Percentiles rank a stretch among this genome's conserved stretches.
Evolutionary conservation across 2,113 vertebrate species (phyloP).

Genomic region (Bagarius yarrelli): DNA sequence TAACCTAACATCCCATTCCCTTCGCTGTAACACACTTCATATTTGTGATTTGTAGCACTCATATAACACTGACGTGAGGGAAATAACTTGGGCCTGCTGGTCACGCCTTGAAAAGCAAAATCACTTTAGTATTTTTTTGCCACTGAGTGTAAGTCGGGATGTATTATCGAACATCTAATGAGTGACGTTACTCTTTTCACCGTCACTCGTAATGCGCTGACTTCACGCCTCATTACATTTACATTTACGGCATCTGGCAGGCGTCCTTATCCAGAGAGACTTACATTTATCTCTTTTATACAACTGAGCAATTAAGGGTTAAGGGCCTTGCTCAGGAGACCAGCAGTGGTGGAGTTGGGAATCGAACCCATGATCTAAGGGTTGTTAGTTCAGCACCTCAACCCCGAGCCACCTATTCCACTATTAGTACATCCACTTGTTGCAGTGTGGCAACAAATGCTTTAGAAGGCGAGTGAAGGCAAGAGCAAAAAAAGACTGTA

Average conservation of each 20-base stretch:
- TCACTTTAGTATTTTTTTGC: background rate
- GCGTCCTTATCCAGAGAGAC: too few relatives aligned
- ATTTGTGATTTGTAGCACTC: constrained; percentile 33
- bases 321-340: too few relatives aligned
- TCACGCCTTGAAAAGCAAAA: background rate
- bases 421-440: constrained; percentile 24
- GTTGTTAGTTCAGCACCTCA: too few relatives aligned
- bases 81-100: constrained; percentile 5
- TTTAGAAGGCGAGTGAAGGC: background rate
- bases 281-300: too few relatives aligned
- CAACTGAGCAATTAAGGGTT: too few relatives aligned
- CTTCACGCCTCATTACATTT: constrained; percentile 34
- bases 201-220: constrained; percentile 9
- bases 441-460: background rate
- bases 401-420: too few relatives aligned
- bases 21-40: constrained; percentile 21
- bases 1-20: constrained; percentile 15
- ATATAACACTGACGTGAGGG: constrained; percentile 28
- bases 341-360: too few relatives aligned
- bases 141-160: background rate
- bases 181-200: constrained; percentile 8
- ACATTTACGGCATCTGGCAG: too few relatives aligned
- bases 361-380: too few relatives aligned
- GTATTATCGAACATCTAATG: constrained; percentile 7
- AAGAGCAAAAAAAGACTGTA: constrained; percentile 50